phyloP scores from a whole-genome alignment of 2,888 invertebrate genomes.

The Apocheima hispidaria region DNA sequence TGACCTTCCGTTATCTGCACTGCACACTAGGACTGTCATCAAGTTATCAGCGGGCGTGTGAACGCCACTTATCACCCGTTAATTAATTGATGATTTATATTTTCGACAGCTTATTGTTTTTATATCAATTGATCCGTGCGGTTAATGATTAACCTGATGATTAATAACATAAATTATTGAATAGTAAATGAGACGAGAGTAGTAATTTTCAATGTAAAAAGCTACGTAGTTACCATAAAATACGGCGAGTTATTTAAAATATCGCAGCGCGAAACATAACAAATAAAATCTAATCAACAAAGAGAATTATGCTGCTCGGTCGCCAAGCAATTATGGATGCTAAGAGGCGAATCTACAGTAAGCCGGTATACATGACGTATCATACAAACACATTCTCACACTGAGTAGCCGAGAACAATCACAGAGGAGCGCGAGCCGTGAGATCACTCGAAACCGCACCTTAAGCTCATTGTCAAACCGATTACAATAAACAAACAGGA shows the following conservation, averaged over 20 bases:
- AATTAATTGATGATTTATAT: slow-evolving; percentile 4
- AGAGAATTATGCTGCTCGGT: slow-evolving; percentile 76
- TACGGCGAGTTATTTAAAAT: slow-evolving; percentile 23
- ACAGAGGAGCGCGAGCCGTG: slow-evolving; percentile 71
- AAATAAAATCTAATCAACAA: slow-evolving; percentile 69
- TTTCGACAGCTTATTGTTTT: slow-evolving; percentile 8
- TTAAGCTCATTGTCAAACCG: slow-evolving; percentile 86
- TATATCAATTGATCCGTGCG: neutral
- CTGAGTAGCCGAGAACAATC: slow-evolving; percentile 79
- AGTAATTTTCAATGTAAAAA: neutral
- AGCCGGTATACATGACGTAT: slow-evolving; percentile 84
- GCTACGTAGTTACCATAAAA: slow-evolving; percentile 9
- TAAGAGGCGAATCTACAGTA: slow-evolving; percentile 84
- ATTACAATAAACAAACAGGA: slow-evolving; percentile 87
- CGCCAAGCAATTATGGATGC: slow-evolving; percentile 82
- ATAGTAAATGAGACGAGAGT: neutral
- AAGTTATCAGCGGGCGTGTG: slow-evolving; percentile 41
- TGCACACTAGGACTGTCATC: slow-evolving; percentile 63
- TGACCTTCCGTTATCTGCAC: slow-evolving; percentile 84
- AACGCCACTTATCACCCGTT: slow-evolving; percentile 31
- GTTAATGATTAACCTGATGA: neutral
- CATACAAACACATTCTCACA: slow-evolving; percentile 78
- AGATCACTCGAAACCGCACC: slow-evolving; percentile 86
- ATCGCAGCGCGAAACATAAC: slow-evolving; percentile 32
- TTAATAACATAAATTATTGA: neutral